phyloP scores from a whole-genome alignment of 2,113 vertebrate genomes.

The Chloroceryle aenea region DNA sequence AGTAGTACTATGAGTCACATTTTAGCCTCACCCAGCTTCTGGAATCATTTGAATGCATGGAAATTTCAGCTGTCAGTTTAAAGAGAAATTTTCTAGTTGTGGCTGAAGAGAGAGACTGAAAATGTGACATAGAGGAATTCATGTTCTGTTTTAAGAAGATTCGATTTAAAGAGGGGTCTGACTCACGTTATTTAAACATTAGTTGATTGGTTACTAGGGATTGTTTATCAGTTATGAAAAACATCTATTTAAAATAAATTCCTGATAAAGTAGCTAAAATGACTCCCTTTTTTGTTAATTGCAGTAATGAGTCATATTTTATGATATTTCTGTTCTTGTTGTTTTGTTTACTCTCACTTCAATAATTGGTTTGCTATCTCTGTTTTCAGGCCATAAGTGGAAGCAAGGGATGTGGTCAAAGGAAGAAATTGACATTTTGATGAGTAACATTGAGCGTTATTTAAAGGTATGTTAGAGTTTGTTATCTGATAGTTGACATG shows the following conservation, averaged over 20 bases:
- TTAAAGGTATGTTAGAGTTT: slow-evolving; percentile 84
- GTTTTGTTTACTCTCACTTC: neutral
- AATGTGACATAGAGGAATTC: neutral
- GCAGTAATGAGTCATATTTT: neutral
- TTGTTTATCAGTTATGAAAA: neutral
- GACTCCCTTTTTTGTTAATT: neutral
- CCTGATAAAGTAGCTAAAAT: neutral
- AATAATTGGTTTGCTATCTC: slow-evolving; percentile 24
- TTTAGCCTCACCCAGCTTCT: neutral
- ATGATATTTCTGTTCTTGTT: neutral
- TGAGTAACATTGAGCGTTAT: slow-evolving; percentile 96
- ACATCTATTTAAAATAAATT: neutral
- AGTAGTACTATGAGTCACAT: neutral
- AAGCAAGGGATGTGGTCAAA: slow-evolving; percentile 99
- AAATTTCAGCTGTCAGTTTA: neutral
- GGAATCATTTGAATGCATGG: neutral
- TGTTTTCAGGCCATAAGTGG: slow-evolving; percentile 93
- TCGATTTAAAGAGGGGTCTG: neutral
- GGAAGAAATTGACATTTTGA: slow-evolving; percentile 97
- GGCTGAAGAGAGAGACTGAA: neutral
- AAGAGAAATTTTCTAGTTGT: neutral
- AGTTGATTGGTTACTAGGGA: neutral
- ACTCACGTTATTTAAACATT: neutral
- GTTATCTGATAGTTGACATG: neutral
- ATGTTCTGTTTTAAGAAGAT: neutral